These are phyloP conservation scores for Ursus arctos DNA, from an alignment of 2,113 vertebrate genomes.

Conservation along the genomic window DNA sequence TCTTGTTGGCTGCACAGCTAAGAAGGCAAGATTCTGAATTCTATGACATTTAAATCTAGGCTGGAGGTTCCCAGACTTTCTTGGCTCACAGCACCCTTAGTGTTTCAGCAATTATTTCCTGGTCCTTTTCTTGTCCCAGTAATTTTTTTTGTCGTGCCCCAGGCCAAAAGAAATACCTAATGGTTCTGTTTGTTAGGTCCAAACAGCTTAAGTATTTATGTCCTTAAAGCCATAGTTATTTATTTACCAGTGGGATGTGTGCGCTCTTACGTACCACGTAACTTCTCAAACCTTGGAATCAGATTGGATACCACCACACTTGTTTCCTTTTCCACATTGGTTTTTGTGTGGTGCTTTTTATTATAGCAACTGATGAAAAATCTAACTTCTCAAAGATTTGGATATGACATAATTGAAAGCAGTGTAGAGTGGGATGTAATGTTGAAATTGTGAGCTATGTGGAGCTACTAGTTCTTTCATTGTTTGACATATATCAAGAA, in stretches of 20 bases:
- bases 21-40: not conserved
- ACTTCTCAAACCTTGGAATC: not conserved
- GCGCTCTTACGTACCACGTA: not conserved
- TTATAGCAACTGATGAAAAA: not conserved
- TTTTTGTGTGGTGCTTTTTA: conserved; percentile 35
- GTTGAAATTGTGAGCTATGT: conserved; percentile 28
- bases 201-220: not conserved
- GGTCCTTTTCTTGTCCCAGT: not conserved
- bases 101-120: not conserved
- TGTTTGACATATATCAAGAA: not conserved
- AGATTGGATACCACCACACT: not conserved
- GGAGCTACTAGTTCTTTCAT: not conserved
- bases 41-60: not conserved
- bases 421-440: not conserved
- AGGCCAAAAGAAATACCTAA: not conserved
- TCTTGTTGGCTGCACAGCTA: not conserved
- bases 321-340: not conserved
- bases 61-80: not conserved
- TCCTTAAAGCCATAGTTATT: not conserved
- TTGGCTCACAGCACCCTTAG: not conserved
- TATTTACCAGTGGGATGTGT: not conserved
- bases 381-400: not conserved
- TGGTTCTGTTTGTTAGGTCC: not conserved
- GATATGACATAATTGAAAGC: not conserved
- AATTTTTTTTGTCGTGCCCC: not conserved